Evolutionary conservation across 1,140 invertebrate species (phyloP), one percentile per base, ranked within the genome.

Genomic region (Argopecten irradians): DNA sequence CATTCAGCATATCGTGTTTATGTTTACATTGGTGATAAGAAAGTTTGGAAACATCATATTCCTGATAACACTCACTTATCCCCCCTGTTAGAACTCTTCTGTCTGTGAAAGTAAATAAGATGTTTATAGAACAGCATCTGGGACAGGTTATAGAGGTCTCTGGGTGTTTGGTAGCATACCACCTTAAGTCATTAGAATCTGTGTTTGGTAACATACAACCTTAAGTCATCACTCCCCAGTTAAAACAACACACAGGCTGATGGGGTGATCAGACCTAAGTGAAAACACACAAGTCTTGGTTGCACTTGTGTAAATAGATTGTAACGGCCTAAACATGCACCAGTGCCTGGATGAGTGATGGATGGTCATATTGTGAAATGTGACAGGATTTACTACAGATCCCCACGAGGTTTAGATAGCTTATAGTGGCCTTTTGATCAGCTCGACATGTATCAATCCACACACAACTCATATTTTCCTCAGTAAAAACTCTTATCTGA

Each of bases 171-270:
- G 55, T 71, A 71, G 28, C n/a, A 28, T 71, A 71, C n/a, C n/a
- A 71, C 55, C 55, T 71, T 28, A 71, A 71, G 55, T 71, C 55
- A 71, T 71, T n/a, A n/a, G n/a, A n/a, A n/a, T n/a, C 55, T 28
- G n/a, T 71, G 55, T 71, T 71, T 71, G 28, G 55, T 71, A 71
- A 71, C n/a, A 28, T 71, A 71, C n/a, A 71, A 71, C 55, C 55
- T 71, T 28, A 71, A 71, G 55, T 71, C 55, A 71, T 71, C 55
- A n/a, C n/a, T 7, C 1, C n/a, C 2, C 22, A 71, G 55, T 28
- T 71, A 71, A 71, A 71, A 71, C 55, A 71, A 71, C 55, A 71
- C 55, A 71, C 55, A 16, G 55, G 22, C n/a, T n/a, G 55, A 28
- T 71, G 55, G n/a, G 55, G 55, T 11, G n/a, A 71, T 71, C n/a